These are phyloP conservation scores for Ceratosolen solmsi DNA, from an alignment of 1,140 invertebrate genomes.

Conservation along the genomic window DNA sequence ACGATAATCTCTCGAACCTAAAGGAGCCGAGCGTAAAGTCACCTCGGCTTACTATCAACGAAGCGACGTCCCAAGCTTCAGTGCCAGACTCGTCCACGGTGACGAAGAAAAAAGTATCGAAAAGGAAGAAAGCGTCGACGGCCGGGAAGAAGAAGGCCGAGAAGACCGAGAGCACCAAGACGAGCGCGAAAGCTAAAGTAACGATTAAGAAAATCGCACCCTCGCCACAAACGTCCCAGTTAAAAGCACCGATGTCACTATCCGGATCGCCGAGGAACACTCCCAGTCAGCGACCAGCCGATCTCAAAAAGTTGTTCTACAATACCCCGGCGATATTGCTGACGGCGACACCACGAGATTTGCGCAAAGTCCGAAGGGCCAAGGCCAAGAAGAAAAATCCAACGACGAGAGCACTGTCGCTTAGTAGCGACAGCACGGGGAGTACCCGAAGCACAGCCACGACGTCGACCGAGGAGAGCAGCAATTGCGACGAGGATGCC, in stretches of 20 bases:
- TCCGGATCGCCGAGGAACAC: constrained; percentile 52
- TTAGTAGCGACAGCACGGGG: constrained; percentile 70
- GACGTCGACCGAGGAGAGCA: constrained; percentile 62
- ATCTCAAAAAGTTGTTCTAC: constrained; percentile 70
- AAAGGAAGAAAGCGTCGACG: constrained; percentile 61
- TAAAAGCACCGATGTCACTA: constrained; percentile 46
- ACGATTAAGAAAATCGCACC: constrained; percentile 49
- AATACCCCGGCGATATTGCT: constrained; percentile 68
- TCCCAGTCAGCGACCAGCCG: constrained; percentile 63
- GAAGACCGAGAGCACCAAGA: constrained; percentile 53
- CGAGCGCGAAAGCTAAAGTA: constrained; percentile 33
- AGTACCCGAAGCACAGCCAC: constrained; percentile 66
- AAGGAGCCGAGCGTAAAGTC: constrained; percentile 53
- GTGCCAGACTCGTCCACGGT: constrained; percentile 56
- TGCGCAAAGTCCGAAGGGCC: constrained; percentile 66
- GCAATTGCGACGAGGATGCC: constrained; percentile 66
- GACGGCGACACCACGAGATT: constrained; percentile 69
- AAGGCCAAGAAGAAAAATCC: constrained; percentile 68
- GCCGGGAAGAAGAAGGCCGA: constrained; percentile 57
- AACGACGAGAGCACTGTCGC: constrained; percentile 62
- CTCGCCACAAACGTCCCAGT: constrained; percentile 16
- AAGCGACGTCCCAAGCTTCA: constrained; percentile 54
- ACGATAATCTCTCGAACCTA: constrained; percentile 60
- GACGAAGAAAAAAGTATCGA: constrained; percentile 59
- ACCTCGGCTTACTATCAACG: constrained; percentile 54